These are phyloP conservation scores for Litocranius walleri DNA, from an alignment of 2,113 vertebrate species.

Conservation along the genomic window DNA sequence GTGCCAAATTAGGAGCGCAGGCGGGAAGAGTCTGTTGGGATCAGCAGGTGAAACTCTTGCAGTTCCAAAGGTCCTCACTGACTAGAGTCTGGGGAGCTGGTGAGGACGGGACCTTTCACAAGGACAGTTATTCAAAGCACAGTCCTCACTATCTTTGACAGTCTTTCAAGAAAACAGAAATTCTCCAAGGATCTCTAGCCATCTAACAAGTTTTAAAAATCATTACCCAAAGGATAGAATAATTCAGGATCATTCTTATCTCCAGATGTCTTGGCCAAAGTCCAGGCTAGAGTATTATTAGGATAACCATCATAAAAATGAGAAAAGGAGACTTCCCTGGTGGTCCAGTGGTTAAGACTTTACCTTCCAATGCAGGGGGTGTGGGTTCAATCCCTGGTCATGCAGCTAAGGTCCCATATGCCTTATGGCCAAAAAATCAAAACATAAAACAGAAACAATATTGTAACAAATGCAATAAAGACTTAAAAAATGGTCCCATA, in stretches of 20 bases:
- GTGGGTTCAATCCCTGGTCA: background rate
- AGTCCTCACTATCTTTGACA: background rate
- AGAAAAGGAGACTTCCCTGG: background rate
- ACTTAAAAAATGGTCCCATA: background rate
- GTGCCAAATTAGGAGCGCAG: background rate
- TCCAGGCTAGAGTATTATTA: background rate
- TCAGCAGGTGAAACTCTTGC: background rate
- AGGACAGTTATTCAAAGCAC: background rate
- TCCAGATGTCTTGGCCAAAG: slow-evolving; percentile 1
- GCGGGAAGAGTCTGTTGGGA: background rate
- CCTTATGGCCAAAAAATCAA: background rate
- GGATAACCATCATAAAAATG: background rate
- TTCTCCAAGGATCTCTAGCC: background rate
- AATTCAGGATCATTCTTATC: slow-evolving; percentile 8
- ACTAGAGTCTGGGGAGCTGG: background rate
- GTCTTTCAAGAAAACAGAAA: background rate
- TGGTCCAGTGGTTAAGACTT: background rate
- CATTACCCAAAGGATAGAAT: background rate
- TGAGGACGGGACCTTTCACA: background rate
- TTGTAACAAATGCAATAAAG: background rate
- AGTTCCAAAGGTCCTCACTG: background rate
- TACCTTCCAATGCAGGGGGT: background rate
- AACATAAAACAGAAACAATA: background rate
- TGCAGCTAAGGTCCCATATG: background rate
- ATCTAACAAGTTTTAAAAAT: background rate